A percentile compares a stretch with the other conserved stretches of the same genome.
Conservation (phyloP, 1,140 invertebrate species). For the Sweltsa coloradensis region DNA sequence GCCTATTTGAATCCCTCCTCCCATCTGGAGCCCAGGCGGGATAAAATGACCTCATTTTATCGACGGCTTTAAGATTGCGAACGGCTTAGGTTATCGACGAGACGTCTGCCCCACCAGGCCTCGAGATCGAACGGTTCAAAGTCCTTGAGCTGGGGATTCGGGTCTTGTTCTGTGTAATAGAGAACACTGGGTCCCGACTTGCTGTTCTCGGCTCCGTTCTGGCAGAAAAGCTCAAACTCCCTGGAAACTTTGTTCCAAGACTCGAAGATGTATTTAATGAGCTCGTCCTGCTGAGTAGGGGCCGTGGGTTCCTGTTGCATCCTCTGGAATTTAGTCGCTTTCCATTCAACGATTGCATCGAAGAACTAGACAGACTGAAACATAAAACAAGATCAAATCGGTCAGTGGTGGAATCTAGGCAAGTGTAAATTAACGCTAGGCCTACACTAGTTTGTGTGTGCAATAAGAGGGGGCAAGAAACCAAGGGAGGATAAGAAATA, state of each 20-base stretch:
- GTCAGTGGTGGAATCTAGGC: no score
- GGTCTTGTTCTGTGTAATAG: conserved; percentile 26
- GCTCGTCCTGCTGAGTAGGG: conserved; percentile 36
- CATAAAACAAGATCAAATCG: background rate
- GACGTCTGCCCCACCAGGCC: conserved; percentile 41
- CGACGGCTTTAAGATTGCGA: no score
- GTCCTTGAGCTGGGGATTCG: conserved; percentile 33
- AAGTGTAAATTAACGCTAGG: no score
- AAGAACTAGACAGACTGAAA: background rate
- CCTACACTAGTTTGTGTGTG: no score
- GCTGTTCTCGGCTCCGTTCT: conserved; percentile 27
- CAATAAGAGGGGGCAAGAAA: no score
- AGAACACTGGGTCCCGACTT: conserved; percentile 25
- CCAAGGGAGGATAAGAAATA: no score
- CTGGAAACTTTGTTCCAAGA: conserved; percentile 34
- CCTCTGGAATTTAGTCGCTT: conserved; percentile 28
- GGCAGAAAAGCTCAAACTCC: conserved; percentile 28
- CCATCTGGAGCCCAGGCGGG: no score
- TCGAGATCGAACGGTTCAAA: conserved; percentile 47
- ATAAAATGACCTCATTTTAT: no score
- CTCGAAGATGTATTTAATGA: conserved; percentile 36
- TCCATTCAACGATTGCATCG: conserved; percentile 25
- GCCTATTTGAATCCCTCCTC: no score
- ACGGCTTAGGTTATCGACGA: no score
- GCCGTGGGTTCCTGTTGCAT: conserved; percentile 25